Evolutionary conservation across 1,140 invertebrate species (phyloP), one percentile per base, ranked within the genome.

Genomic region (Phortica variegata): DNA sequence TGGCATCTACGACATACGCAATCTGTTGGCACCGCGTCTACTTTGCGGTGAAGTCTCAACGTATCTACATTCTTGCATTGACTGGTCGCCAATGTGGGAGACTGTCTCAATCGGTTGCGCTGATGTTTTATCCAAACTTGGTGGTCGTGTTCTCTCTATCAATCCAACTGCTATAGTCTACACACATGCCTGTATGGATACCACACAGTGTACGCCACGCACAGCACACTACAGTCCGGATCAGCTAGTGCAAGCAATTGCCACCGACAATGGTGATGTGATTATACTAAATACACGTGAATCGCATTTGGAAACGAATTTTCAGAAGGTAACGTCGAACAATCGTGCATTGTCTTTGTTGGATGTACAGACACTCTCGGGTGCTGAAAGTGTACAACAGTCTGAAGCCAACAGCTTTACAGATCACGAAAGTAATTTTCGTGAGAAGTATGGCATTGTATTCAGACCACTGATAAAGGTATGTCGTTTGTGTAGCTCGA

Each of bases 1-100:
- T 13, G n/a, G 37, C 3, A 15, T 74, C 10, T 74, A 61, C 33
- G 70, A 74, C 15, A 53, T 74, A 21, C 18, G 43, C 6, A 58
- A 65, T 17, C 60, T 54, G 42, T 49, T 47, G 9, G 45, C 53
- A 0, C 70, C 71, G 1, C 18, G 38, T 4, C 16, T 45, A 15
- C 10, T 74, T 8, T 29, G 47, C 12, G 53, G 54, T 9, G 60
- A 65, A 13, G n/a, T 36, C 1, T 21, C 59, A 3, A 31, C n/a
- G 18, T 59, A 60, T 44, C 34, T 65, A 7, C 49, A 40, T 49
- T 12, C 47, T 18, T 17, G 42, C 16, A 4, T 49, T 7, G 48
- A 23, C 6, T 74, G 71, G 71, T 52, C 66, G 9, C 50, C 59
- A 2, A 18, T 71, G n/a, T 71, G 71, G 58, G 66, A 69, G 16